phyloP scores from a whole-genome alignment of 2,113 vertebrate species.

The Psittacula cyanocephala region DNA sequence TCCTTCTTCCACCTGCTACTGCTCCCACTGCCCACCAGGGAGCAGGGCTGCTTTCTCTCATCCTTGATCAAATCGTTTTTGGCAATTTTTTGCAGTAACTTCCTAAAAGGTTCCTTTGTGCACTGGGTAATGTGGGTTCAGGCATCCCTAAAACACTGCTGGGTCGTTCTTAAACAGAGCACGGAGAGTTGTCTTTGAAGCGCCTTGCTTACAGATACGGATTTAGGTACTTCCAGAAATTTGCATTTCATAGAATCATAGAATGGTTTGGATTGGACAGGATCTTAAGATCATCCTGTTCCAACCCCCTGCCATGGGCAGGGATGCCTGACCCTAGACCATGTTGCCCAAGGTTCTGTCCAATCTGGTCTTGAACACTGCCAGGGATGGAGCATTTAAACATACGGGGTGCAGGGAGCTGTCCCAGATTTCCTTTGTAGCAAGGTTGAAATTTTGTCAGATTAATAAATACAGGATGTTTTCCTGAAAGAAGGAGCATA shows the following conservation, averaged over 20 bases:
- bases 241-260: background rate
- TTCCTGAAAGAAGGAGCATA: background rate
- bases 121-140: background rate
- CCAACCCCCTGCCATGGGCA: background rate
- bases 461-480: background rate
- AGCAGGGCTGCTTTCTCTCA: background rate
- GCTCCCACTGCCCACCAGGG: background rate
- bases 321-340: background rate
- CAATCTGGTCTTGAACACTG: background rate
- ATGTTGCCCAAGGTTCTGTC: background rate
- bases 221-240: background rate
- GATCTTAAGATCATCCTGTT: background rate
- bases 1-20: background rate
- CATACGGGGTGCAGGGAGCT: fast-evolving
- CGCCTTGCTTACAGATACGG: background rate
- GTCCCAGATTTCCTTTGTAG: background rate
- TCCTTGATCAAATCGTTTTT: background rate
- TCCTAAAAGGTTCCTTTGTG: background rate
- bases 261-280: background rate
- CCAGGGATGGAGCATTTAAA: background rate
- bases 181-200: background rate
- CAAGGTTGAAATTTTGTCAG: background rate
- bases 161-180: background rate
- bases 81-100: background rate
- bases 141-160: background rate